Percentiles rank a stretch among this genome's conserved stretches.
These are phyloP conservation scores for Nephrotoma appendiculata DNA, from an alignment of 2,888 invertebrate genomes.

Conservation along the genomic window DNA sequence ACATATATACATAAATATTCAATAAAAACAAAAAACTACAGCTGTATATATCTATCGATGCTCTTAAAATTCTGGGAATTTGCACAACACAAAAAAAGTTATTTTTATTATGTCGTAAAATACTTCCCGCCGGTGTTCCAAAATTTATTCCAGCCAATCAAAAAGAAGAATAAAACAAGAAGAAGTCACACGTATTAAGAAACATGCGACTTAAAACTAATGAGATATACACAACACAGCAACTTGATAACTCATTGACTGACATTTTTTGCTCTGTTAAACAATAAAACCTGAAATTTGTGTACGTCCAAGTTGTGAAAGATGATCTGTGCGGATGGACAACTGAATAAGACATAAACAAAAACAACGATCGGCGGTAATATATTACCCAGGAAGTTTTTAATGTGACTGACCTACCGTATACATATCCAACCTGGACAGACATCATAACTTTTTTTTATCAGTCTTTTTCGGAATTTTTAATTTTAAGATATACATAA, in stretches of 20 bases:
- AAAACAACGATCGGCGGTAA: background rate
- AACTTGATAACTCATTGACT: background rate
- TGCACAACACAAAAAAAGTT: background rate
- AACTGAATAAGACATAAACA: background rate
- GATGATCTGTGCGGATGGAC: background rate
- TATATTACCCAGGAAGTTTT: background rate
- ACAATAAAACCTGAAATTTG: background rate
- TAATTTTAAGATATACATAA: background rate
- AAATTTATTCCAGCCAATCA: background rate
- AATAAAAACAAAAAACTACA: background rate
- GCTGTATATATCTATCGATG: background rate
- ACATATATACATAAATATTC: background rate
- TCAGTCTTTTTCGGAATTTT: background rate
- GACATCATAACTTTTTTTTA: background rate
- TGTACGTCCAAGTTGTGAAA: background rate
- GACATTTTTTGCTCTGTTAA: background rate
- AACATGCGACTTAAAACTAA: background rate
- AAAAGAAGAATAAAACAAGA: background rate
- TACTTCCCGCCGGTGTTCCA: background rate
- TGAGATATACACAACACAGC: background rate
- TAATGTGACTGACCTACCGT: background rate
- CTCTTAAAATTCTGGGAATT: background rate
- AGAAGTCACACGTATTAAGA: background rate
- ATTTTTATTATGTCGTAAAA: background rate
- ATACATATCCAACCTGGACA: background rate